phyloP scores from a whole-genome alignment of 2,797 vertebrate species.

The Megalops cyprinoides region DNA sequence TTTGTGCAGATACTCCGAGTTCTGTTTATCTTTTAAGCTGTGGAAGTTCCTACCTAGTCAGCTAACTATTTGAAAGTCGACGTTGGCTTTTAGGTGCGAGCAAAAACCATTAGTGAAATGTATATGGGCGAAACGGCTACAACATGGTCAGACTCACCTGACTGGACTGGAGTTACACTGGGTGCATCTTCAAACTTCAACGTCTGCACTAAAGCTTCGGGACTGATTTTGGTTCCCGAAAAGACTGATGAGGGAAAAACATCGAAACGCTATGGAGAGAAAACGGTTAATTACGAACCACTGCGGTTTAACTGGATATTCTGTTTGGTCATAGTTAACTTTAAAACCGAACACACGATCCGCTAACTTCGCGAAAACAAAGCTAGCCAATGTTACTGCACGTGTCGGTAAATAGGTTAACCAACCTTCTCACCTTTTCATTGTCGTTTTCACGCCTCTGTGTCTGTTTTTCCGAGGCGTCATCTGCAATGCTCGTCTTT shows the following conservation, averaged over 20 bases:
- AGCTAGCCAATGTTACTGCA: background rate
- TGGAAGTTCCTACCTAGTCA: no score
- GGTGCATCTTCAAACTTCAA: slow-evolving; percentile 59
- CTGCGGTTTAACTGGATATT: no score
- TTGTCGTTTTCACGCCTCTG: slow-evolving; percentile 5
- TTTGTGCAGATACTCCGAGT: no score
- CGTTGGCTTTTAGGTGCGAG: no score
- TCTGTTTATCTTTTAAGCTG: no score
- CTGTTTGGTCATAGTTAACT: no score
- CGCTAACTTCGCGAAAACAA: no score
- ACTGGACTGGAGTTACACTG: slow-evolving; percentile 11
- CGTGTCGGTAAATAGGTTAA: background rate
- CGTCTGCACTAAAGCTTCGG: slow-evolving; percentile 66
- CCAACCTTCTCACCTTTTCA: background rate
- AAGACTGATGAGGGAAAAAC: slow-evolving; percentile 65
- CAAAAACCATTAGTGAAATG: no score
- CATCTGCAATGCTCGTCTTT: background rate
- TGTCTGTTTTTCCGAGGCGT: background rate
- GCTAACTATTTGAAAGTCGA: no score
- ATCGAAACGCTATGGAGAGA: background rate
- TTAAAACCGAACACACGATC: no score
- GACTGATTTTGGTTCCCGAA: slow-evolving; percentile 65
- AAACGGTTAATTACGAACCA: background rate
- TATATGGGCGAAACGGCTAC: no score
- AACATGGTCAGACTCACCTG: slow-evolving; percentile 46